Evolutionary conservation across 2,797 vertebrate genomes (phyloP).

Genomic region (Ammospiza maritima): DNA sequence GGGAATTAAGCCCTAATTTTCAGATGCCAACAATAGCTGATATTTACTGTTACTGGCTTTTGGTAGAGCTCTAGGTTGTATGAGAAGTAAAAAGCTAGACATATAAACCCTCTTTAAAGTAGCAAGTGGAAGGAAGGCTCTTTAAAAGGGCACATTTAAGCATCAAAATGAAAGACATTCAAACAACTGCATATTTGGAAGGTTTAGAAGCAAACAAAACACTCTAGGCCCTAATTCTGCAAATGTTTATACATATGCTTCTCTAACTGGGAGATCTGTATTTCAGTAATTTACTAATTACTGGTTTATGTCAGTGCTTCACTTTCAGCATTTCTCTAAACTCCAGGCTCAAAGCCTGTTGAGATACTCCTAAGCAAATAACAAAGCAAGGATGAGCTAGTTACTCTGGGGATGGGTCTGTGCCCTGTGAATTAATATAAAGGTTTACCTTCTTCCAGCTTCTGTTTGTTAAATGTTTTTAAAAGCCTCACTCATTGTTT

Average conservation of each 20-base stretch:
- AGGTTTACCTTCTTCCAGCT: neutral
- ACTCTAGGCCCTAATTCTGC: neutral
- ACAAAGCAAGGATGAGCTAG: neutral
- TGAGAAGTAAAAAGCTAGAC: neutral
- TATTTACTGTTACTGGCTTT: neutral
- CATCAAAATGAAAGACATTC: neutral
- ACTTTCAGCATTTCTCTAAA: neutral
- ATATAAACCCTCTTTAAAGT: neutral
- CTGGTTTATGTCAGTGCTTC: neutral
- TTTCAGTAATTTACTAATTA: neutral
- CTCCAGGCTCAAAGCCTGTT: neutral
- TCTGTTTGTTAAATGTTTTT: neutral
- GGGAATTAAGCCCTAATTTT: constrained; percentile 44
- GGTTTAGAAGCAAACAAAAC: neutral
- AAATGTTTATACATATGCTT: neutral
- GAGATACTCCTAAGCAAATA: neutral
- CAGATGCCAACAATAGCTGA: neutral
- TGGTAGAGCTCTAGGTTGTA: neutral
- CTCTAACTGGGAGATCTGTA: neutral
- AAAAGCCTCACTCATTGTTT: neutral
- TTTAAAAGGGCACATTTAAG: neutral
- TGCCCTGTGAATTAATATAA: neutral
- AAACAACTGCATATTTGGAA: neutral
- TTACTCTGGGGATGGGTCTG: neutral
- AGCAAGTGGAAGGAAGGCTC: neutral